phyloP scores from a whole-genome alignment of 2,797 vertebrate species.

The Cuniculus paca region DNA sequence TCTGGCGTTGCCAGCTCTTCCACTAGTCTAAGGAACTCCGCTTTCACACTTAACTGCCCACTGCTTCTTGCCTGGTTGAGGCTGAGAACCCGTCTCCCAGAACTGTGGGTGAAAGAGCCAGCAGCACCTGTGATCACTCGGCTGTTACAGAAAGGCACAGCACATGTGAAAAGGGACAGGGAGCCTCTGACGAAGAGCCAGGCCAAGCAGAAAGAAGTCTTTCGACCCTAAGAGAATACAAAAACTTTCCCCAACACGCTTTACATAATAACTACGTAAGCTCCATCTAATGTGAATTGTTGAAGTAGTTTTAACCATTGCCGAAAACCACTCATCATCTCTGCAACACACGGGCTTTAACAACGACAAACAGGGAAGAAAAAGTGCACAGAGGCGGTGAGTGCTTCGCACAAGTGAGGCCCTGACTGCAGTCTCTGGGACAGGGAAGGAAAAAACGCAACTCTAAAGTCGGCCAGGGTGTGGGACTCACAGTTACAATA shows the following conservation, averaged over 20 bases:
- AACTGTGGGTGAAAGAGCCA: background rate
- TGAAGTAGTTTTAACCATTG: background rate
- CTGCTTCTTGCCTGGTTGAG: background rate
- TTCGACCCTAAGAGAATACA: background rate
- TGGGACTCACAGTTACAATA: background rate
- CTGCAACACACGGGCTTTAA: background rate
- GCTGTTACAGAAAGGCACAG: background rate
- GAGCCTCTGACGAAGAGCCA: background rate
- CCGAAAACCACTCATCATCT: background rate
- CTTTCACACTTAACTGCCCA: background rate
- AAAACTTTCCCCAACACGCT: background rate
- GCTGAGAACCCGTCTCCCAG: background rate
- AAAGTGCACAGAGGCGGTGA: background rate
- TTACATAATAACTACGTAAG: background rate
- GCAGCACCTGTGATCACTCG: too few relatives aligned
- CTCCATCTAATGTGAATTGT: background rate
- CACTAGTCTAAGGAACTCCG: background rate
- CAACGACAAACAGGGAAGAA: background rate
- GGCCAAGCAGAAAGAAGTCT: background rate
- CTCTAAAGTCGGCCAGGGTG: background rate
- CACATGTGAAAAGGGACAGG: background rate
- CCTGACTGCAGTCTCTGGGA: background rate
- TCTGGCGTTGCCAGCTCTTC: background rate
- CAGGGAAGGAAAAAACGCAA: background rate
- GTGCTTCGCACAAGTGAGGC: background rate